These are phyloP conservation scores for Malacoctenus gilli DNA, from an alignment of 2,797 vertebrate genomes.

Conservation along the genomic window DNA sequence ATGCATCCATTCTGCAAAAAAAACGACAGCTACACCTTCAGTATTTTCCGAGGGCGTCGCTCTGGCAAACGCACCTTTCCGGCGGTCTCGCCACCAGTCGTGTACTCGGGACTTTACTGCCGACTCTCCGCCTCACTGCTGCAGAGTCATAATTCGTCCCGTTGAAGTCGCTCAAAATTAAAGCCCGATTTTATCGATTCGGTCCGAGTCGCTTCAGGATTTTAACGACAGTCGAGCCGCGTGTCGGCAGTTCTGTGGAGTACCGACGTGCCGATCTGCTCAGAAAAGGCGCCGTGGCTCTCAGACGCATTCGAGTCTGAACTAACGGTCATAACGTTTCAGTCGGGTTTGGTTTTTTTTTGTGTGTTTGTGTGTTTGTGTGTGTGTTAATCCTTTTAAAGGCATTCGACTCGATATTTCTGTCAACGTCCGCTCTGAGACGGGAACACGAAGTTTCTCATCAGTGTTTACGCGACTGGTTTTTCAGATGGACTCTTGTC, in stretches of 20 bases:
- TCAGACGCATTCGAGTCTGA: constrained; percentile 39
- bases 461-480: constrained; percentile 29
- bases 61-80: not conserved
- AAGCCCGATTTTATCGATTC: not conserved
- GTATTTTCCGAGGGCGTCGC: constrained; percentile 54
- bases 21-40: constrained; percentile 11
- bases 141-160: no score
- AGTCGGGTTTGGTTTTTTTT: constrained; percentile 10
- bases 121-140: not conserved
- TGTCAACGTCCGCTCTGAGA: constrained; percentile 5
- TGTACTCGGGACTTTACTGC: not conserved
- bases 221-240: no score
- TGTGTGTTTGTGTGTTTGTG: constrained; percentile 27
- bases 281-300: constrained; percentile 8
- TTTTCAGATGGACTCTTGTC: constrained; percentile 38
- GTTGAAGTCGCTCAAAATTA: not conserved
- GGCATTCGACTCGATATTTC: constrained; percentile 27
- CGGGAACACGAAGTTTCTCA: constrained; percentile 8
- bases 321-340: constrained; percentile 24
- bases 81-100: no score
- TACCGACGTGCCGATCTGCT: constrained; percentile 12
- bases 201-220: no score
- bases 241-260: not conserved
- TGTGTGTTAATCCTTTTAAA: constrained; percentile 23
- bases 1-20: constrained; percentile 44